A percentile compares a stretch with the other conserved stretches of the same genome.
Conservation (phyloP, 2,888 invertebrate genomes). For the Sinelater perroti region DNA sequence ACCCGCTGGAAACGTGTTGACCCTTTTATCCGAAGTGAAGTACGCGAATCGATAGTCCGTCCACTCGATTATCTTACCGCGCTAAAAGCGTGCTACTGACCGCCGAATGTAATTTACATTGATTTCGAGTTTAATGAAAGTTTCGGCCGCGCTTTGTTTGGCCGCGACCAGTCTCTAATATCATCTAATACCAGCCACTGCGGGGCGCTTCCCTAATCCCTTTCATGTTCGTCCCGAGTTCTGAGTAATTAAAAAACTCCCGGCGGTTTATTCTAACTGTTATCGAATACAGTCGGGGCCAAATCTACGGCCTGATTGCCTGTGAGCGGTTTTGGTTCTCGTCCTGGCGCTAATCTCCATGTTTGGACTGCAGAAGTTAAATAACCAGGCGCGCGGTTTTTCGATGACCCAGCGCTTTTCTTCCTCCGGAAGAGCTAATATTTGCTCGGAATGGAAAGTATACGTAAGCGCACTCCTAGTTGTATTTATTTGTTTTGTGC, state of each 20-base stretch:
- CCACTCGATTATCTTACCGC: conserved; percentile 54
- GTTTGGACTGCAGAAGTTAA: conserved; percentile 18
- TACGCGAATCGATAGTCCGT: conserved; percentile 46
- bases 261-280: conserved; percentile 20
- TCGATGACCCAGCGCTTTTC: conserved; percentile 22
- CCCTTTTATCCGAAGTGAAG: conserved; percentile 47
- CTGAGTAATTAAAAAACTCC: conserved; percentile 42
- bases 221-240: conserved; percentile 35
- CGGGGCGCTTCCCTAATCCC: conserved; percentile 35
- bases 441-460: conserved; percentile 45
- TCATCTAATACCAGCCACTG: conserved; percentile 41
- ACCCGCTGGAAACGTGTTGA: conserved; percentile 47
- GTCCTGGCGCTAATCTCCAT: conserved; percentile 22
- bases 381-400: conserved; percentile 20
- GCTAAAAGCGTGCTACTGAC: conserved; percentile 54
- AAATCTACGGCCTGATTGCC: conserved; percentile 26
- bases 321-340: conserved; percentile 7
- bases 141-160: conserved; percentile 55
- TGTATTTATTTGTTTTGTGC: conserved; percentile 58
- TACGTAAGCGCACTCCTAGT: conserved; percentile 54
- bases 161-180: conserved; percentile 39
- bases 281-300: conserved; percentile 13
- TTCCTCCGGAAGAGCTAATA: conserved; percentile 24
- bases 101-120: conserved; percentile 59
- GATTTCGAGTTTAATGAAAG: conserved; percentile 57